phyloP scores from a whole-genome alignment of 92 coral and sea anemone species.

The Siderastrea siderea region DNA sequence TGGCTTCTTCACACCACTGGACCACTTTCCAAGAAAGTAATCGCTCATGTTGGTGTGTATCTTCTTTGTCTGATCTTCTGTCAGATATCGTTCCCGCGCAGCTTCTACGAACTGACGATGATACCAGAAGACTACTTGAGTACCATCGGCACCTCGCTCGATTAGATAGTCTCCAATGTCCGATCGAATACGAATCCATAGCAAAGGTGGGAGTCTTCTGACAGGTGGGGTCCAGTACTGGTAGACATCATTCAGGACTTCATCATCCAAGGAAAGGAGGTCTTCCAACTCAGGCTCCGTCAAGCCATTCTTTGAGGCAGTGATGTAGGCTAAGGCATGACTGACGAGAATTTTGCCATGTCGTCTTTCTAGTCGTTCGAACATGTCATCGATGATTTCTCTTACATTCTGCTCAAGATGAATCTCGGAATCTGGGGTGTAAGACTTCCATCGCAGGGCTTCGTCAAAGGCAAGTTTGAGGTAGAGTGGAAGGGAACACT shows the following conservation, averaged over 20 bases:
- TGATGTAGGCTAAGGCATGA: conserved; percentile 91
- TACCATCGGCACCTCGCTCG: conserved; percentile 97
- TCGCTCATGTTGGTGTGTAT: conserved; percentile 91
- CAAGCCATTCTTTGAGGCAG: conserved; percentile 94
- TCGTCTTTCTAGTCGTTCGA: conserved; percentile 85
- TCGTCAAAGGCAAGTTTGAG: conserved; percentile 96
- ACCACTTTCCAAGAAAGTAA: conserved; percentile 94
- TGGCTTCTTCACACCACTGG: conserved; percentile 89
- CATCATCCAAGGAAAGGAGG: conserved; percentile 96
- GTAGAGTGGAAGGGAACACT: conserved; percentile 93
- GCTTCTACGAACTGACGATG: conserved; percentile 99
- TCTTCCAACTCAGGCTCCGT: conserved; percentile 96
- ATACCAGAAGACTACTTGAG: conserved; percentile 96
- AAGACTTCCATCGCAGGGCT: conserved; percentile 96
- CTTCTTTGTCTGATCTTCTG: conserved; percentile 68
- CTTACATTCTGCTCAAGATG: conserved; percentile 80
- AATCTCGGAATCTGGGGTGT: conserved; percentile 78
- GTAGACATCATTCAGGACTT: conserved; percentile 95
- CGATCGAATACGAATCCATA: conserved; percentile 96
- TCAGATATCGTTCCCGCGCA: conserved; percentile 86
- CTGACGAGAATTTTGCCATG: conserved; percentile 94
- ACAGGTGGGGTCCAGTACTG: conserved; percentile 99
- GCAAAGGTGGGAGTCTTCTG: conserved; percentile 94
- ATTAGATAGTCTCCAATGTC: conserved; percentile 94
- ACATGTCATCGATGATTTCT: conserved; percentile 89